Conservation (phyloP, 2,113 vertebrate species). For the Kryptolebias marmoratus region DNA sequence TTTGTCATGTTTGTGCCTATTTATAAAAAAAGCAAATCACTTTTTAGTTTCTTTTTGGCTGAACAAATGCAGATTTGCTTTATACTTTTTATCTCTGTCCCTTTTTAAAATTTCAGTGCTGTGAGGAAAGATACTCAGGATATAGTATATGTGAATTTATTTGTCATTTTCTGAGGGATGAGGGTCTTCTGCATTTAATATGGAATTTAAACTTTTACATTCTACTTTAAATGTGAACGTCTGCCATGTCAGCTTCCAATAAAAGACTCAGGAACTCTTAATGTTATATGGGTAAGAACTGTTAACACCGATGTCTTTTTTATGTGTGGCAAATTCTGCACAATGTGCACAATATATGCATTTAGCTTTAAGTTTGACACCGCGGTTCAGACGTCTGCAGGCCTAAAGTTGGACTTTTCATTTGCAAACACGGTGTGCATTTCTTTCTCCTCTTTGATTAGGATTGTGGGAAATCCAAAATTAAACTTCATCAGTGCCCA, state of each 20-base stretch:
- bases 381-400: not conserved
- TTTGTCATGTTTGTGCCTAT: constrained; percentile 5
- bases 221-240: not conserved
- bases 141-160: constrained; percentile 6
- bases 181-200: constrained; percentile 23
- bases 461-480: constrained; percentile 31
- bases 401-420: constrained; percentile 21
- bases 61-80: constrained; percentile 21
- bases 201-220: constrained; percentile 15
- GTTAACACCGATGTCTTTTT: not conserved
- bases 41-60: constrained; percentile 11
- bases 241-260: not conserved
- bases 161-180: not conserved
- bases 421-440: constrained; percentile 5
- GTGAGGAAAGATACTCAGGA: not conserved
- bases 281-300: not conserved
- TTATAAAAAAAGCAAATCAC: constrained; percentile 16
- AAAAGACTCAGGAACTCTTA: not conserved
- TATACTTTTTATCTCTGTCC: constrained; percentile 5
- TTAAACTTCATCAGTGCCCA: constrained; percentile 25
- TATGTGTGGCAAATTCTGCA: too few species aligned
- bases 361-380: not conserved
- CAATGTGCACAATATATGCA: not conserved
- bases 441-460: constrained; percentile 45
- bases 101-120: constrained; percentile 4